Conservation (phyloP, 2,888 invertebrate genomes). For the Mongoloraphidia duomilia region DNA sequence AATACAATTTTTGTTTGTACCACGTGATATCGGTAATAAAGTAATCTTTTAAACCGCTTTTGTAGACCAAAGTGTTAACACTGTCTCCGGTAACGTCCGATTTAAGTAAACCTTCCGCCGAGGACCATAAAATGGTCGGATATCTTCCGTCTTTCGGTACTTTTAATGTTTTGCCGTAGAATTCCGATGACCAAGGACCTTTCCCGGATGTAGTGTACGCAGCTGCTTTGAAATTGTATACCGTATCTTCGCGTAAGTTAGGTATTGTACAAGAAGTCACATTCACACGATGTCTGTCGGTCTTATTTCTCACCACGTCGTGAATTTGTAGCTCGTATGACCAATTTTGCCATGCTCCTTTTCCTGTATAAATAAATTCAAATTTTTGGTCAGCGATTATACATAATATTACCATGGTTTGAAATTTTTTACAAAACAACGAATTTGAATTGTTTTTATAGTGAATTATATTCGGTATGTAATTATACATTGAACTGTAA, state of each 20-base stretch:
- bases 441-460: no score
- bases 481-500: no score
- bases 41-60: constrained; percentile 39
- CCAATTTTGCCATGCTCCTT: constrained; percentile 60
- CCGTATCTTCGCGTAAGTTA: constrained; percentile 55
- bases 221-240: constrained; percentile 64
- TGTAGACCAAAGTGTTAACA: constrained; percentile 51
- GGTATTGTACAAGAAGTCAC: constrained; percentile 49
- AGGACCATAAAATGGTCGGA: constrained; percentile 59
- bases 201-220: constrained; percentile 61
- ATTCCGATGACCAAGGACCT: constrained; percentile 69
- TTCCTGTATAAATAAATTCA: constrained; percentile 26
- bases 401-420: no score
- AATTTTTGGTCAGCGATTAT: no score
- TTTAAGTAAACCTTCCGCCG: constrained; percentile 57
- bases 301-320: constrained; percentile 32
- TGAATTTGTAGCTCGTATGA: constrained; percentile 59
- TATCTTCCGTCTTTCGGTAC: constrained; percentile 38
- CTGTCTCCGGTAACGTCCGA: constrained; percentile 73
- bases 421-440: no score
- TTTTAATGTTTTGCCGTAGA: constrained; percentile 53
- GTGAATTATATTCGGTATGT: no score
- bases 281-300: constrained; percentile 33
- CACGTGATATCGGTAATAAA: constrained; percentile 61
- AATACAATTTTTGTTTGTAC: constrained; percentile 58